These are phyloP conservation scores for Neosilurus hyrtlii DNA, from an alignment of 2,797 vertebrate species.

Conservation along the genomic window DNA sequence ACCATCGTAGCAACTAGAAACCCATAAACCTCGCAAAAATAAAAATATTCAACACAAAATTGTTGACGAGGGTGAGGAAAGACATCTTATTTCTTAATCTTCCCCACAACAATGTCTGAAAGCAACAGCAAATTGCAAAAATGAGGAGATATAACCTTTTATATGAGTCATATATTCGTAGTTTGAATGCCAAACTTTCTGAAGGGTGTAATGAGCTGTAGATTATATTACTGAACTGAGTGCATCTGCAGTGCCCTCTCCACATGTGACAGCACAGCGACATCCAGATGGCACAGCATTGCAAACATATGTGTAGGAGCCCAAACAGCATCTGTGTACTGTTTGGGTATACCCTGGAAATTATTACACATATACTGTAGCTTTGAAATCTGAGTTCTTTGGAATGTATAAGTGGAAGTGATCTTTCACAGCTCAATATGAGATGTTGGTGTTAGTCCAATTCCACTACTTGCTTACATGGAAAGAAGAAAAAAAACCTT, in stretches of 20 bases:
- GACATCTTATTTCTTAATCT: neutral
- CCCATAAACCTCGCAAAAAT: neutral
- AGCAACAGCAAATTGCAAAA: neutral
- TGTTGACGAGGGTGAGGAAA: neutral
- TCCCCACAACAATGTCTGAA: neutral
- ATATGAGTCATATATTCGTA: neutral
- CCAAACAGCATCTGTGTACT: constrained; percentile 25
- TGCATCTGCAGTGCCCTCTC: constrained; percentile 11
- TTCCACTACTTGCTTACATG: neutral
- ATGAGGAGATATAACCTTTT: neutral
- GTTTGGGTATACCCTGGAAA: constrained; percentile 3
- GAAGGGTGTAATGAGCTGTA: constrained; percentile 25
- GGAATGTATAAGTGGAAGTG: neutral
- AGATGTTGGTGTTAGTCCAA: neutral
- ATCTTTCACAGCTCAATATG: neutral
- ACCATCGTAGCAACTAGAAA: neutral
- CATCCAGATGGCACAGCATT: constrained; percentile 33
- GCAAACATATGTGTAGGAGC: constrained; percentile 15
- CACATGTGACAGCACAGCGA: neutral
- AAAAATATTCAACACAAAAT: neutral
- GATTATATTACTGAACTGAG: constrained; percentile 13
- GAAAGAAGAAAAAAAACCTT: neutral
- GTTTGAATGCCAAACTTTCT: neutral
- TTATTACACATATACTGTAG: neutral
- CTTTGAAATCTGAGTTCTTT: neutral